Evolutionary conservation across 2,113 vertebrate genomes (phyloP).

Genomic region (Chaenocephalus aceratus): DNA sequence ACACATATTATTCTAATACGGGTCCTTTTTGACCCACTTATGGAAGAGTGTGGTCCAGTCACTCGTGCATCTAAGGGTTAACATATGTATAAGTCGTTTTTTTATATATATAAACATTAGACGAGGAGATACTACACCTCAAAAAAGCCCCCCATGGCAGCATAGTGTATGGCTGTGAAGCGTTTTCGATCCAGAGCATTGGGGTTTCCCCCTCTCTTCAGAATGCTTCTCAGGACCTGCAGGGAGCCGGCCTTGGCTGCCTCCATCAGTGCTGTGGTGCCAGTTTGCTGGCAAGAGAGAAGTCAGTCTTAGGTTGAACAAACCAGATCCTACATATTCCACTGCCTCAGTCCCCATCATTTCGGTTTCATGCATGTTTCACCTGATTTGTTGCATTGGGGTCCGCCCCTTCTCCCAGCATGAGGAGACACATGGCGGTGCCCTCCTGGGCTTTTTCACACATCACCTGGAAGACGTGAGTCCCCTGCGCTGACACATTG

Average conservation of each 20-base stretch:
- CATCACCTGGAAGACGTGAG: conserved; percentile 88
- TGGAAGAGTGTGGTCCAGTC: no score
- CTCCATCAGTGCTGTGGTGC: conserved; percentile 92
- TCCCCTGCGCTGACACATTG: conserved; percentile 83
- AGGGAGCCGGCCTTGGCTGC: conserved; percentile 84
- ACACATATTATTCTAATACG: no score
- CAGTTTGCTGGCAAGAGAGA: conserved; percentile 84
- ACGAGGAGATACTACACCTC: conserved; percentile 82
- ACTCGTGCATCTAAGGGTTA: no score
- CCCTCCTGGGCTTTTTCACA: conserved; percentile 87
- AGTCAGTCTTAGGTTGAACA: background rate
- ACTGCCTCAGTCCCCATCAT: background rate
- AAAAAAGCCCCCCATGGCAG: conserved; percentile 91
- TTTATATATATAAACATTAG: no score
- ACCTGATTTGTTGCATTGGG: conserved; percentile 87
- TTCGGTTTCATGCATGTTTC: background rate
- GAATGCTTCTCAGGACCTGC: conserved; percentile 86
- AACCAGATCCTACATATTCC: background rate
- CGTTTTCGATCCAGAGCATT: conserved; percentile 85
- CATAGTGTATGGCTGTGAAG: conserved; percentile 89
- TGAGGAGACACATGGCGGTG: conserved; percentile 85
- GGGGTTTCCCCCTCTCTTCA: conserved; percentile 87
- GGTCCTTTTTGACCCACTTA: no score
- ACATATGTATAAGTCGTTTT: no score
- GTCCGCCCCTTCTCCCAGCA: conserved; percentile 90